Base-by-base conservation (phyloP, 2,797 vertebrate genomes). In the Anguilla obscura region DNA sequence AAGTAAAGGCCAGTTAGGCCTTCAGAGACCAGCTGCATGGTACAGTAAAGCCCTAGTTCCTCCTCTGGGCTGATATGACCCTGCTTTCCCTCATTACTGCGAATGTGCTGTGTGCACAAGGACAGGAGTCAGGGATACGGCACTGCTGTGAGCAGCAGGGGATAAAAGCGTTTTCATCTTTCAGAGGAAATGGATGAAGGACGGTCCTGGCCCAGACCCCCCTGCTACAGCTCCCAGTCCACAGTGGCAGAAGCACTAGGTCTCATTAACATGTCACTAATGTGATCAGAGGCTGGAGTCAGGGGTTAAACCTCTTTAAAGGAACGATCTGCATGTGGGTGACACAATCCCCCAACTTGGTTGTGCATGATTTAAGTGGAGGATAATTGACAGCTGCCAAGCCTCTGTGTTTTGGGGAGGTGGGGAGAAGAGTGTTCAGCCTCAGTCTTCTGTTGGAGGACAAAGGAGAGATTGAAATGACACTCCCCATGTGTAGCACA, bases 261-360 rank as follows among this genome's bases (percentile, higher is more conserved):
- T 40, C 33, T 45, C 40, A 14, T 80, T 48, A 80, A 80, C 36
- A 6, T 21, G 36, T 80, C 36, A 48, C 76, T 45, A 80, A 80
- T 80, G 36, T 21, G 76, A 80, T 80, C 76, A 48, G 3, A 2
- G 50, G 30, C 54, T 16, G n/a, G 30, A 40, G 76, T 80, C 76
- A 45, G 40, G 40, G 76, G 40, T 80, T 48, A 80, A 80, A 24
- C 33, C 16, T 80, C 76, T 45, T 80, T 80, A 45, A 80, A 80
- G 18, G 76, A 80, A 45, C 18, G 76, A 80, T 80, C 76, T 45
- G 16, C 36, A 45, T 48, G 76, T 80, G 76, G 18, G 18, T 80
- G 36, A 45, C 40, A 6, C 76, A 80, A 45, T 48, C 76, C 12
- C 40, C 40, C 40, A 74, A 69, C 24, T 10, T 30, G 27, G 18